Percentiles rank a stretch among this genome's conserved stretches.
Conservation (phyloP, 23 tunicate genomes). For the Ascidia mentula region DNA sequence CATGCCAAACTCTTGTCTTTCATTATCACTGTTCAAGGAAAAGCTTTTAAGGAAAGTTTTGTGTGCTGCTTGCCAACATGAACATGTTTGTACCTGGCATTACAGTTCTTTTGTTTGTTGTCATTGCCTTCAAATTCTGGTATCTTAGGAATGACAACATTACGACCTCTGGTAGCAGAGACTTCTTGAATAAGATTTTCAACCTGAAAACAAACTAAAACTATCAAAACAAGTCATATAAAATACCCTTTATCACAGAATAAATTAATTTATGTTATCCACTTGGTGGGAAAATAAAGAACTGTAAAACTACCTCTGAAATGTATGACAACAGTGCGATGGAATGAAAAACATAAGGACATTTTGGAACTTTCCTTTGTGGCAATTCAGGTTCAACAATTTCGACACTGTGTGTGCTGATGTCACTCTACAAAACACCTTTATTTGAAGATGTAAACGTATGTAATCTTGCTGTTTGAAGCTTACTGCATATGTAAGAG, state of each 20-base stretch:
- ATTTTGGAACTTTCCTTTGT: neutral
- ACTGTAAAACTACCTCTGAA: conserved; percentile 8
- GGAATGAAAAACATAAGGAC: neutral
- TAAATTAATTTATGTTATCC: too few relatives aligned
- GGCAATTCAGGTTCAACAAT: neutral
- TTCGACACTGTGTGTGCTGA: neutral
- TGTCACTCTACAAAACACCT: neutral
- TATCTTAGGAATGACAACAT: neutral
- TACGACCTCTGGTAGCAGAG: neutral
- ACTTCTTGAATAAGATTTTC: neutral
- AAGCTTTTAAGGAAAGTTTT: too few relatives aligned
- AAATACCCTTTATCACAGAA: too few relatives aligned
- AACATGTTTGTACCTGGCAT: too few relatives aligned
- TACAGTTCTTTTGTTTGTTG: too few relatives aligned
- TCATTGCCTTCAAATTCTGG: neutral
- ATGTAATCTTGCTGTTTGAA: too few relatives aligned
- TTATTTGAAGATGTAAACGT: too few relatives aligned
- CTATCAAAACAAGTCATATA: neutral
- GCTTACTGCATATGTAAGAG: too few relatives aligned
- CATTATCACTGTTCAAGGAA: too few relatives aligned
- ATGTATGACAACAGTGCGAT: neutral
- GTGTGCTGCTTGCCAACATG: too few relatives aligned
- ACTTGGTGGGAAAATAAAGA: too few relatives aligned
- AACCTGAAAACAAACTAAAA: neutral
- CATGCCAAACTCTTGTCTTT: neutral